Base-by-base conservation (phyloP, 2,888 invertebrate species). In the Alentia gelatinosa region DNA sequence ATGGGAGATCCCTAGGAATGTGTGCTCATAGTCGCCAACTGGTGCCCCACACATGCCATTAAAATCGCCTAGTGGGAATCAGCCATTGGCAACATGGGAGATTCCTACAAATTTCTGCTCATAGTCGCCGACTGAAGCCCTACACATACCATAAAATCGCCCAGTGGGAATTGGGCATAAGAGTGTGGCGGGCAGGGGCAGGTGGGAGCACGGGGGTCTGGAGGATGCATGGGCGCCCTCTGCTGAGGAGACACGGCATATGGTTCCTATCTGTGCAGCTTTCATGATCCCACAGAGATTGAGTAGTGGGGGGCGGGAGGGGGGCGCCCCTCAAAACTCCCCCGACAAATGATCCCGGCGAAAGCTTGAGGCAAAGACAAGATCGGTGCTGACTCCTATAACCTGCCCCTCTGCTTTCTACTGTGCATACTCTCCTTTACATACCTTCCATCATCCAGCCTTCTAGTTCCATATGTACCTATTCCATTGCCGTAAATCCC, bases 251-350 rank as follows among this genome's bases (percentile, higher is more conserved):
- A 86, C 50, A 12, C 30, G 47, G 30, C 86, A 86, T 86, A 47
- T 86, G 86, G 86, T 86, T 26, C 35, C 50, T 50, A 86, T 86
- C 42, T 86, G 39, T 47, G 86, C 47, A 30, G 86, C 86, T 83
- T 83, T 83, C 83, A 83, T 33, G 86, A 42, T 86, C 47, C 33
- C 50, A 42, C 40, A 83, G 30, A 75, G 40, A 83, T 83, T 26
- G 74, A 74, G 74, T 26, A 74, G 74, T 23, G 26, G 63, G 37
- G 12, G 39, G 79, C n/a, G 37, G 79, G 35, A 23, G 39, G 33
- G 39, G 39, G 37, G 79, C 56, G 56, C 56, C 56, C 56, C 56
- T 56, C 56, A 56, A 56, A 56, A 56, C 74, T 74, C 74, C 1
- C 74, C 15, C 74, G 74, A 74, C 74, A 74, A 74, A 74, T 74